phyloP scores from a whole-genome alignment of 2,888 invertebrate species.

The Sceliomorpha sp. region DNA sequence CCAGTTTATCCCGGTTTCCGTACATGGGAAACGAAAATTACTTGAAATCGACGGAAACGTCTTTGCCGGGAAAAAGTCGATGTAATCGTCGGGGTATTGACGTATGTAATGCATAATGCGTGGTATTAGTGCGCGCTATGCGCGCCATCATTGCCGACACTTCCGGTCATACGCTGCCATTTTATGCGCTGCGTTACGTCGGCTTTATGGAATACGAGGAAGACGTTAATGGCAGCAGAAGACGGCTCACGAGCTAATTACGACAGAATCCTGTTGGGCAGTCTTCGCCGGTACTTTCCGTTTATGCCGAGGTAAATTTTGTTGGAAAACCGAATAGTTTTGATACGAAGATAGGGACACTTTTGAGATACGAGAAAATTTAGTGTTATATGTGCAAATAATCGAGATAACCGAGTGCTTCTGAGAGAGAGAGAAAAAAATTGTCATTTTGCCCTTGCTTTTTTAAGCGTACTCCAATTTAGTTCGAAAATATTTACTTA shows the following conservation, averaged over 20 bases:
- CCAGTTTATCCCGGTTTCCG: constrained; percentile 39
- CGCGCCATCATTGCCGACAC: constrained; percentile 45
- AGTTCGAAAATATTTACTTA: no score
- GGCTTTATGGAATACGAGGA: constrained; percentile 45
- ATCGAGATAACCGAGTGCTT: no score
- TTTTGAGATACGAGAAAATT: no score
- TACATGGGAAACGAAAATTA: constrained; percentile 47
- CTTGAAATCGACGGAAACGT: constrained; percentile 54
- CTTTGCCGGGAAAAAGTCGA: constrained; percentile 47
- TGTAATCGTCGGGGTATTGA: constrained; percentile 44
- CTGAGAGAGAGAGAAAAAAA: no score
- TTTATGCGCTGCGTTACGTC: constrained; percentile 35
- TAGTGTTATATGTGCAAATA: no score
- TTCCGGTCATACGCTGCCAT: constrained; percentile 47
- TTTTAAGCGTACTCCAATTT: no score
- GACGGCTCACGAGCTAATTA: constrained; percentile 26
- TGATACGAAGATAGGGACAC: no score
- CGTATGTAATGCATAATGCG: constrained; percentile 42
- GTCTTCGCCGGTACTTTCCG: constrained; percentile 4
- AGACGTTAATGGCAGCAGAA: constrained; percentile 38
- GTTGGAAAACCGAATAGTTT: no score
- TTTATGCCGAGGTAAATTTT: no score
- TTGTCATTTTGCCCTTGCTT: no score
- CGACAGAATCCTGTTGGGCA: constrained; percentile 10
- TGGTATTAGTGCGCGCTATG: constrained; percentile 46